These are phyloP conservation scores for Apis laboriosa DNA, from an alignment of 1,140 invertebrate genomes.

Conservation along the genomic window DNA sequence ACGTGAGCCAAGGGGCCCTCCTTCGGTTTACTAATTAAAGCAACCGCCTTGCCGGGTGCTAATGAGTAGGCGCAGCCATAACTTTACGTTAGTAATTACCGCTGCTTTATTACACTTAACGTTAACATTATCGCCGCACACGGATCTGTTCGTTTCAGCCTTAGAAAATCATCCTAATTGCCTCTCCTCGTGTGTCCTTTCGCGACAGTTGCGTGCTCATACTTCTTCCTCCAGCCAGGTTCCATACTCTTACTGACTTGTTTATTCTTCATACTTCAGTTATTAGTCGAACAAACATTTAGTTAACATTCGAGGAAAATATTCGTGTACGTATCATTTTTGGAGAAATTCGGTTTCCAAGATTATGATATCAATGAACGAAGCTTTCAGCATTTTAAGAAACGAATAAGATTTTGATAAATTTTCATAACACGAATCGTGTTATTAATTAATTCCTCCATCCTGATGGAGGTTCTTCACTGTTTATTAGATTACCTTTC, in stretches of 20 bases:
- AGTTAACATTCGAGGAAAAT: too few relatives aligned
- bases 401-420: too few relatives aligned
- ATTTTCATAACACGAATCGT: too few relatives aligned
- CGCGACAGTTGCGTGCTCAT: conserved; percentile 7
- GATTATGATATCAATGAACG: too few relatives aligned
- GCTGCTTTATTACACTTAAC: conserved; percentile 68
- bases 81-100: conserved; percentile 72
- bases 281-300: too few relatives aligned
- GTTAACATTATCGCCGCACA: conserved; percentile 62
- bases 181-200: conserved; percentile 22
- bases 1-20: conserved; percentile 48
- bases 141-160: conserved; percentile 45
- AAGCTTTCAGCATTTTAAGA: too few relatives aligned
- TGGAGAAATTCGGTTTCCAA: too few relatives aligned
- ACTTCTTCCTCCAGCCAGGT: too few relatives aligned
- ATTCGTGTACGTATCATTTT: too few relatives aligned
- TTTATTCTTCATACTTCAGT: background rate
- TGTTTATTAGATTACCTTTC: too few relatives aligned
- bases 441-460: too few relatives aligned
- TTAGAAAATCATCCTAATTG: conserved; percentile 43
- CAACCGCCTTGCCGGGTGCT: conserved; percentile 62
- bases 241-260: background rate
- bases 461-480: too few relatives aligned
- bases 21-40: conserved; percentile 67
- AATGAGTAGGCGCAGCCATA: conserved; percentile 68